A percentile compares a stretch with the other conserved stretches of the same genome.
phyloP scores from a whole-genome alignment of 2,797 vertebrate genomes.

The Sebastiscus albofasciatus region DNA sequence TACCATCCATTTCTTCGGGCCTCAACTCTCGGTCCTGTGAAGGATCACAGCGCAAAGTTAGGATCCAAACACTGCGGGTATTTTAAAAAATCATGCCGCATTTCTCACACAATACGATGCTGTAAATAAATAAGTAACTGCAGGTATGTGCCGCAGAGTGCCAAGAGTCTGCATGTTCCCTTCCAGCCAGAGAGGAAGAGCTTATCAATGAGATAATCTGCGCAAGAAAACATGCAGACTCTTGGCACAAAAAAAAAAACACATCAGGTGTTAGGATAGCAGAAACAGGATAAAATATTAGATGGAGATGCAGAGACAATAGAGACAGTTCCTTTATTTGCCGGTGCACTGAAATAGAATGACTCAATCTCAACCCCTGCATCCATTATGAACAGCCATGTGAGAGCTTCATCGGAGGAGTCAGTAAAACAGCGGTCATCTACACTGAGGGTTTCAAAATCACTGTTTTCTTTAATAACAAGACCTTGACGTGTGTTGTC shows the following conservation, averaged over 20 bases:
- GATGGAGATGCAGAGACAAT: not conserved
- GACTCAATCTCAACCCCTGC: not conserved
- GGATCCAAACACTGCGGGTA: constrained; percentile 19
- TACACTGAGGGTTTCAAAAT: not conserved
- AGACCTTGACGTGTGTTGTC: not conserved
- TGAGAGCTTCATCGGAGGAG: not conserved
- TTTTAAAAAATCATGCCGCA: constrained; percentile 37
- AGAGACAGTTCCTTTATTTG: not conserved
- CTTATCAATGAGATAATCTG: constrained; percentile 36
- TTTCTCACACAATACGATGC: constrained; percentile 33
- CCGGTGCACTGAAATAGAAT: not conserved
- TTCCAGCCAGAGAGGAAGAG: constrained; percentile 44
- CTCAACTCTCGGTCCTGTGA: constrained; percentile 94
- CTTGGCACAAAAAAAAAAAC: constrained; percentile 21
- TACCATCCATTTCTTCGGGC: constrained; percentile 98
- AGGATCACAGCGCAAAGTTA: constrained; percentile 62
- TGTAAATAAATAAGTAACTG: constrained; percentile 12
- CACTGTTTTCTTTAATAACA: constrained; percentile 6
- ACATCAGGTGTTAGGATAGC: not conserved
- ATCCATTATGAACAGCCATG: not conserved
- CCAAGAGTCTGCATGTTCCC: constrained; percentile 50
- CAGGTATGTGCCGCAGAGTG: constrained; percentile 6
- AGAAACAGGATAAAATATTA: not conserved
- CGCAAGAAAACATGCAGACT: constrained; percentile 37
- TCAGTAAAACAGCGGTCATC: not conserved